Conservation (phyloP, 2,113 vertebrate genomes). For the Panthera tigris region DNA sequence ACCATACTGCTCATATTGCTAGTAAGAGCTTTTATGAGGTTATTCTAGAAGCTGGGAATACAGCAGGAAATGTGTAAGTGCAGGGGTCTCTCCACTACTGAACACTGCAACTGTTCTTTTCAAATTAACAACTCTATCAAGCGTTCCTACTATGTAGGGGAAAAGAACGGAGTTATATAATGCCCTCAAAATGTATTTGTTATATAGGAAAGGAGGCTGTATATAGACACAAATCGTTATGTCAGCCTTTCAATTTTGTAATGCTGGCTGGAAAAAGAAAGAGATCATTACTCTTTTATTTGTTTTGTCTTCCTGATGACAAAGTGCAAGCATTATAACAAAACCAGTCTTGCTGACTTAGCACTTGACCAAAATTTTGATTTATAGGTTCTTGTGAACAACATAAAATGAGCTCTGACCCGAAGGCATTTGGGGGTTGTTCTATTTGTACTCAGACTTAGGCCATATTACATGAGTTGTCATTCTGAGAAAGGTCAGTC, state of each 20-base stretch:
- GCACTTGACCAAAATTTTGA: neutral
- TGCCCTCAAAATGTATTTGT: neutral
- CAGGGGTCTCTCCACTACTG: neutral
- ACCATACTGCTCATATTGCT: neutral
- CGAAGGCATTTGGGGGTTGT: neutral
- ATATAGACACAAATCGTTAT: neutral
- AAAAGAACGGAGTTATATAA: neutral
- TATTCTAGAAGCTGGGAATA: neutral
- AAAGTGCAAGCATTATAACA: neutral
- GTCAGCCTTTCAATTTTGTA: neutral
- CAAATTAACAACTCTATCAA: neutral
- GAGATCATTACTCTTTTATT: neutral
- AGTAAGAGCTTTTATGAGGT: neutral
- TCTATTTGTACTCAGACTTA: neutral
- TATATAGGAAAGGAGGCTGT: neutral
- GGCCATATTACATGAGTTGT: neutral
- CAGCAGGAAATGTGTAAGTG: neutral
- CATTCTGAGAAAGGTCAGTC: neutral
- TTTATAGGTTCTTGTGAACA: constrained; percentile 40
- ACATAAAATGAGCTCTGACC: neutral
- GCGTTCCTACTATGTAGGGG: neutral
- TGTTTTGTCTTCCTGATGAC: constrained; percentile 14
- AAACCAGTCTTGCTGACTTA: constrained; percentile 24
- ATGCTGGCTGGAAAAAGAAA: neutral
- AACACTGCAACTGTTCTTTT: neutral